phyloP scores from a whole-genome alignment of 2,797 vertebrate species.

The Hyperoplus immaculatus region DNA sequence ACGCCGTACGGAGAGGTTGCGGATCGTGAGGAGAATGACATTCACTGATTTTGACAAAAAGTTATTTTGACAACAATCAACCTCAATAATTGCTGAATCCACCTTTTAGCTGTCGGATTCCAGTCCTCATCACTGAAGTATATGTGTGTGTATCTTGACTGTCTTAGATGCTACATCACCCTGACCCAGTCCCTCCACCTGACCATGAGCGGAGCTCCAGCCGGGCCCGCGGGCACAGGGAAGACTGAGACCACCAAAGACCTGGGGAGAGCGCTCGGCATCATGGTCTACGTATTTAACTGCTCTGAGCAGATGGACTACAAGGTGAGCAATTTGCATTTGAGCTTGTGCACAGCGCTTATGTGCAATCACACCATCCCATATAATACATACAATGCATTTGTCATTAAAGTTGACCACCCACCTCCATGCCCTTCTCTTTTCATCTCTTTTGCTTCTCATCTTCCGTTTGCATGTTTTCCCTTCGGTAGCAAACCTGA shows the following conservation, averaged over 20 bases:
- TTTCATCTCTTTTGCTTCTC: conserved; percentile 56
- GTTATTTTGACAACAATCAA: too few relatives aligned
- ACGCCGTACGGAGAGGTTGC: too few relatives aligned
- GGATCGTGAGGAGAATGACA: too few relatives aligned
- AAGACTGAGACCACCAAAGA: conserved; percentile 99
- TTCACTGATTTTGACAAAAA: too few relatives aligned
- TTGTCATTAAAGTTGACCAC: conserved; percentile 62
- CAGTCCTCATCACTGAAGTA: conserved; percentile 6
- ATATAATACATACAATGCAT: conserved; percentile 19
- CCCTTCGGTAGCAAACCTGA: conserved; percentile 59
- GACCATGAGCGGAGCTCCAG: conserved; percentile 95
- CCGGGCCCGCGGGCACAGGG: conserved; percentile 95
- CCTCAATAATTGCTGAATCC: too few relatives aligned
- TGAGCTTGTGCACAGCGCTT: background rate
- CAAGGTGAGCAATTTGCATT: conserved; percentile 86
- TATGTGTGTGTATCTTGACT: background rate
- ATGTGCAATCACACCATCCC: conserved; percentile 7
- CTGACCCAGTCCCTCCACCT: conserved; percentile 96
- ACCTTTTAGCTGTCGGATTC: background rate
- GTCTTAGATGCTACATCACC: conserved; percentile 94
- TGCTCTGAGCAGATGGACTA: conserved; percentile 99
- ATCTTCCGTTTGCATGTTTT: conserved; percentile 38
- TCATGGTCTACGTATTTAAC: conserved; percentile 98
- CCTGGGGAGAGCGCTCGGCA: conserved; percentile 93
- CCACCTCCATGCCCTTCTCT: conserved; percentile 43